These are phyloP conservation scores for Gobio gobio DNA, from an alignment of 2,113 vertebrate species.

Conservation along the genomic window DNA sequence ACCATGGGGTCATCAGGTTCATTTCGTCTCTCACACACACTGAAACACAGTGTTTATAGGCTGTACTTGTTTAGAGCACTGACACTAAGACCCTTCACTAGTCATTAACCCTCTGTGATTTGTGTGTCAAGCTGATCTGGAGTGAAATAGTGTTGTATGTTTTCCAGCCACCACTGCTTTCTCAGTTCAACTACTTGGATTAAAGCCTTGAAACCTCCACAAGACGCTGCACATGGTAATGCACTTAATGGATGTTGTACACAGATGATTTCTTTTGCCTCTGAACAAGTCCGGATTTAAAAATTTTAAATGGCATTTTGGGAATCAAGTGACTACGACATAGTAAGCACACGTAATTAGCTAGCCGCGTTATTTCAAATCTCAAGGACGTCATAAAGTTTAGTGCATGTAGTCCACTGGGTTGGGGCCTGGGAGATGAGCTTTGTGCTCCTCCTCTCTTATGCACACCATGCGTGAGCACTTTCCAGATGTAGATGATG, in stretches of 20 bases:
- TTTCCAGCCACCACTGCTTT: background rate
- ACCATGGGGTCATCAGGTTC: background rate
- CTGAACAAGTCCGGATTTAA: background rate
- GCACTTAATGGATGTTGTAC: background rate
- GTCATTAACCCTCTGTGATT: background rate
- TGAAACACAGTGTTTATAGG: background rate
- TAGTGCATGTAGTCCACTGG: background rate
- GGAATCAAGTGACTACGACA: background rate
- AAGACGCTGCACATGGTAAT: background rate
- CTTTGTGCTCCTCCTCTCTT: background rate
- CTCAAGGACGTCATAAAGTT: background rate
- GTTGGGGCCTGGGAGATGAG: background rate
- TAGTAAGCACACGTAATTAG: background rate
- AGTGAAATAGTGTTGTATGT: background rate
- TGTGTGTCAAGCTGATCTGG: background rate
- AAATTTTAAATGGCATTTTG: background rate
- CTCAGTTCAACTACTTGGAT: background rate
- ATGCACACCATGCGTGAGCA: background rate
- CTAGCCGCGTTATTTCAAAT: background rate
- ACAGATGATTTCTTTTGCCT: background rate
- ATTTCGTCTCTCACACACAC: background rate
- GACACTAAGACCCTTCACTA: background rate
- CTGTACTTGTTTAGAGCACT: background rate
- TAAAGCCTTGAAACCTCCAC: background rate
- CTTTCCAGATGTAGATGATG: constrained; percentile 34